Evolutionary conservation across 2,113 vertebrate species (phyloP).

Genomic region (Sebastes schlegelii): DNA sequence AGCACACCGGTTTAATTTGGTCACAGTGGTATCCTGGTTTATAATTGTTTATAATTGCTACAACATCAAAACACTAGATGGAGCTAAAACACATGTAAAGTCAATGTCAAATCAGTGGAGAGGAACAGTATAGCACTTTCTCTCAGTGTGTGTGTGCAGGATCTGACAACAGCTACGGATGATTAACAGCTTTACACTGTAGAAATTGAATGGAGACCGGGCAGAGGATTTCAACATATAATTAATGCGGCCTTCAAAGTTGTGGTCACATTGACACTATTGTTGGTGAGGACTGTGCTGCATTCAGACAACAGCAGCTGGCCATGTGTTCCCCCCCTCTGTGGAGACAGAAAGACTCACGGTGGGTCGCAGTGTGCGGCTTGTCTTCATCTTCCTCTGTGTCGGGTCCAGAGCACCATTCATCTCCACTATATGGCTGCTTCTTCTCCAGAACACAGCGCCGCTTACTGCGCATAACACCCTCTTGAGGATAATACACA

Average conservation of each 20-base stretch:
- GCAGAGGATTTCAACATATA: conserved; percentile 9
- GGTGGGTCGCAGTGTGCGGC: conserved; percentile 86
- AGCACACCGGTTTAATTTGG: conserved; percentile 5
- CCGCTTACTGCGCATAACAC: conserved; percentile 93
- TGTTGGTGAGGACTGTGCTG: conserved; percentile 8
- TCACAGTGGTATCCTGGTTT: background rate
- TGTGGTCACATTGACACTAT: conserved; percentile 7
- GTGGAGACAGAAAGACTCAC: conserved; percentile 83
- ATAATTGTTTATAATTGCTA: background rate
- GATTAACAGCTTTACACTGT: conserved; percentile 22
- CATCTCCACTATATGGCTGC: conserved; percentile 97
- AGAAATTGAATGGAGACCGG: background rate
- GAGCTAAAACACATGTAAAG: conserved; percentile 65
- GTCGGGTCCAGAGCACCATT: conserved; percentile 97
- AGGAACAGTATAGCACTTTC: background rate
- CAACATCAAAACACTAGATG: conserved; percentile 70
- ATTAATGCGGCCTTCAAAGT: background rate
- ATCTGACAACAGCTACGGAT: conserved; percentile 27
- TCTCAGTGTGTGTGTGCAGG: conserved; percentile 32
- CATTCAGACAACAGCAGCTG: conserved; percentile 2
- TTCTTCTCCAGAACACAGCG: conserved; percentile 97
- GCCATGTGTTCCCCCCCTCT: background rate
- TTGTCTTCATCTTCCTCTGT: conserved; percentile 97
- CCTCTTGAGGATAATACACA: conserved; percentile 79
- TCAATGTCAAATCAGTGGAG: background rate